These are phyloP conservation scores for Girardinichthys multiradiatus DNA, from an alignment of 2,113 vertebrate genomes.

Conservation along the genomic window DNA sequence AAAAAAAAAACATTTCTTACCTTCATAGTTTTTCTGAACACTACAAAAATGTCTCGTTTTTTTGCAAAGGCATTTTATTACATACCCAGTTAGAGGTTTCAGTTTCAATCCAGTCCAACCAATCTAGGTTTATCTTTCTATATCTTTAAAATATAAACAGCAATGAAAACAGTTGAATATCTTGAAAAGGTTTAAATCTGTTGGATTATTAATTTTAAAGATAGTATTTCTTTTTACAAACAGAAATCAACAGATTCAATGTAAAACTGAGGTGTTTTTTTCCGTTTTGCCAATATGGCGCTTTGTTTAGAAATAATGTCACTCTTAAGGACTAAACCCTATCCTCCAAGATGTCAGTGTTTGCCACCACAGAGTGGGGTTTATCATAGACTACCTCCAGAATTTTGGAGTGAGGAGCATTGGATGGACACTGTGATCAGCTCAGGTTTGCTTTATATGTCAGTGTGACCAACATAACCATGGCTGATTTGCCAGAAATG, in stretches of 20 bases:
- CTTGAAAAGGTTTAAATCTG: neutral
- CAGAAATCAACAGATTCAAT: conserved; percentile 63
- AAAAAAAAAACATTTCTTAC: neutral
- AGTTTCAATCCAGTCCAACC: neutral
- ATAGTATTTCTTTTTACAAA: conserved; percentile 30
- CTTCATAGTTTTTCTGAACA: neutral
- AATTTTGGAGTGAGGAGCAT: no score
- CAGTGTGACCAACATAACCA: no score
- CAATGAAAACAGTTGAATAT: conserved; percentile 2
- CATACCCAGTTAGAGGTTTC: neutral
- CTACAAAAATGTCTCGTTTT: no score
- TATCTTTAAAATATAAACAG: no score
- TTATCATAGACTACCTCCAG: no score
- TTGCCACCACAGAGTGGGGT: no score
- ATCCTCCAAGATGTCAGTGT: no score
- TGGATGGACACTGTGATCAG: no score
- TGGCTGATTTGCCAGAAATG: no score
- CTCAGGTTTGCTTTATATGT: no score
- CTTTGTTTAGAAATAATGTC: conserved; percentile 36
- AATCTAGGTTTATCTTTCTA: conserved; percentile 11
- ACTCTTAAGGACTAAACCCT: no score
- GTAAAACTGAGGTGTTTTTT: conserved; percentile 39
- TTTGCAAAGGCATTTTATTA: neutral
- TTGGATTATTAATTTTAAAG: conserved; percentile 35
- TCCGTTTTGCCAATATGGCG: conserved; percentile 29